Conservation (phyloP, 2,888 invertebrate genomes). For the Acrobasis suavella region DNA sequence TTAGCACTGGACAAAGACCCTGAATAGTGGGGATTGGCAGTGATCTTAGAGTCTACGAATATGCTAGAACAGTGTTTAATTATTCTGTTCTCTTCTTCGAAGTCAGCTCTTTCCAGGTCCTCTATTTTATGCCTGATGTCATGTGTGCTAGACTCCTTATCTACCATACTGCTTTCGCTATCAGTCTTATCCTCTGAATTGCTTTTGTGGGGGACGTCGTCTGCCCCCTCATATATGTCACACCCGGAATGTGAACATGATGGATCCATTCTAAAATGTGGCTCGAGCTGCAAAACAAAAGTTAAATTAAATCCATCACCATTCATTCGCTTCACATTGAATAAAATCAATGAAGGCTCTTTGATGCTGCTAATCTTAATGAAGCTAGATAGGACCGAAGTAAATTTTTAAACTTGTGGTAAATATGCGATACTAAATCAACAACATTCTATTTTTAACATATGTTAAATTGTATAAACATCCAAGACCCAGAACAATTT, state of each 20-base stretch:
- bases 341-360: too few relatives aligned
- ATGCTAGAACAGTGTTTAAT: slow-evolving; percentile 69
- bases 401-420: too few relatives aligned
- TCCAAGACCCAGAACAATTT: too few relatives aligned
- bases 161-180: slow-evolving; percentile 47
- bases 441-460: too few relatives aligned
- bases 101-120: slow-evolving; percentile 72
- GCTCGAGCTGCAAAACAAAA: slow-evolving; percentile 37
- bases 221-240: slow-evolving; percentile 59
- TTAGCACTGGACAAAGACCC: slow-evolving; percentile 64
- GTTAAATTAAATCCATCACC: too few relatives aligned
- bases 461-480: too few relatives aligned
- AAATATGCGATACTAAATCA: too few relatives aligned
- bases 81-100: slow-evolving; percentile 74
- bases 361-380: too few relatives aligned
- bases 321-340: too few relatives aligned
- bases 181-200: slow-evolving; percentile 70
- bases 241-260: slow-evolving; percentile 66
- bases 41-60: slow-evolving; percentile 64
- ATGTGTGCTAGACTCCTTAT: slow-evolving; percentile 43
- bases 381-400: too few relatives aligned
- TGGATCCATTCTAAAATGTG: slow-evolving; percentile 66
- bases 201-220: slow-evolving; percentile 49
- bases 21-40: slow-evolving; percentile 53
- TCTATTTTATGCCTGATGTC: slow-evolving; percentile 63